These are phyloP conservation scores for Rotaria macrura DNA, from an alignment of 2,888 invertebrate genomes.

Conservation along the genomic window DNA sequence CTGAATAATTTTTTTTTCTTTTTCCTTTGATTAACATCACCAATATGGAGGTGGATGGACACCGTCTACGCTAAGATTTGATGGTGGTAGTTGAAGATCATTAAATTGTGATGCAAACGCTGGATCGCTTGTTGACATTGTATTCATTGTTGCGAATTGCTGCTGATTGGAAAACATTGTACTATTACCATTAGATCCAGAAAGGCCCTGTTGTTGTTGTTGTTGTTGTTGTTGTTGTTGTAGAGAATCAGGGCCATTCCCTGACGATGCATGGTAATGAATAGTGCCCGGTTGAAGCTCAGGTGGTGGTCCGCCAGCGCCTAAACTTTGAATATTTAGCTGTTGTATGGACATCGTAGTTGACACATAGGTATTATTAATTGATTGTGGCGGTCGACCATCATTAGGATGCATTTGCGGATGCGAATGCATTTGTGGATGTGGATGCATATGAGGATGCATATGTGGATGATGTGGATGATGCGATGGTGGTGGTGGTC, in stretches of 20 bases:
- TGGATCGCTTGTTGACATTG: background rate
- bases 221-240: background rate
- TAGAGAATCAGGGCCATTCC: background rate
- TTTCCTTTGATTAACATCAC: background rate
- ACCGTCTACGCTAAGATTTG: background rate
- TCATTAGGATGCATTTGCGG: conserved; percentile 33
- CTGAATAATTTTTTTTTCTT: no score
- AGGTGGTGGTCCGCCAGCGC: conserved; percentile 27
- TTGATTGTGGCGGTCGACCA: conserved; percentile 39
- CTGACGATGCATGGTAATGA: background rate
- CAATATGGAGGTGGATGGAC: background rate
- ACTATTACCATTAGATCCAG: background rate
- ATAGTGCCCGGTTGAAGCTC: background rate
- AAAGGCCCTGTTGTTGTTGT: background rate
- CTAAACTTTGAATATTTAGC: conserved; percentile 52
- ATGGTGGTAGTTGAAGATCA: conserved; percentile 1
- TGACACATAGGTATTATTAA: conserved; percentile 53
- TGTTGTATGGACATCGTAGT: conserved; percentile 53
- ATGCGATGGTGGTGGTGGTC: conserved; percentile 28
- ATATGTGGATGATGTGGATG: conserved; percentile 25
- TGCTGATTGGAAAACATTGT: background rate
- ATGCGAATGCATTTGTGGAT: background rate
- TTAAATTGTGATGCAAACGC: background rate
- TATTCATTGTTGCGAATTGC: background rate
- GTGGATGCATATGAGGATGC: background rate